Evolutionary conservation across 1,140 invertebrate species (phyloP), one percentile per base, ranked within the genome.

Genomic region (Cydia amplana): DNA sequence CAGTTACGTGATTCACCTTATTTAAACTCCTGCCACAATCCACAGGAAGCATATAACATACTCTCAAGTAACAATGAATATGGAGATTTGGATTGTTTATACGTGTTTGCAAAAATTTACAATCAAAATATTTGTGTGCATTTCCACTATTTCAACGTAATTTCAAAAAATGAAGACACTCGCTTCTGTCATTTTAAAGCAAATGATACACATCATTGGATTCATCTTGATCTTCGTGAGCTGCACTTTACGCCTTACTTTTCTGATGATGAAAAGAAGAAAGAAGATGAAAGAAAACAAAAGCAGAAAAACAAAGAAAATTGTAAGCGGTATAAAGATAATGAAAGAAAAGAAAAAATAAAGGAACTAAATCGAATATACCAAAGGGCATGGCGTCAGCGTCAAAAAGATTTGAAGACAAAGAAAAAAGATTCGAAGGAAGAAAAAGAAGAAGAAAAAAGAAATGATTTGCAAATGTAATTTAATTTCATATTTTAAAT

Each of bases 91-190:
- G 76, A 79, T 81, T 81, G 75, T 77, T 76, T 79, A 12, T 78
- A 77, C 70, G 78, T 82, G 43, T 82, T 82, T 70, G 25, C 80
- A 72, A 82, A 79, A 79, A 76, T 75, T 12, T 79, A 81, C 78
- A 77, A 78, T 81, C 80, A 81, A 81, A 79, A 81, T 81, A 36
- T 81, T 79, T 81, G 80, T 78, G 80, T 81, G 20, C 80, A 81
- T 81, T 81, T 28, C 70, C n/a, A 20, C 40, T 79, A 23, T 77
- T 81, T 46, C 76, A 79, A 79, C 78, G 23, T 78, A 65, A 78
- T 12, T 75, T 28, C 80, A 78, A 78, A 23, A 4, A 81, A 81
- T 77, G n/a, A 78, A 81, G 78, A 81, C 75, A 77, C 75, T 78
- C 25, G 25, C 55, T 81, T 81, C 40, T 79, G 74, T 79, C 67